Evolutionary conservation across 2,113 vertebrate genomes (phyloP).

Genomic region (Ctenodactylus gundi): DNA sequence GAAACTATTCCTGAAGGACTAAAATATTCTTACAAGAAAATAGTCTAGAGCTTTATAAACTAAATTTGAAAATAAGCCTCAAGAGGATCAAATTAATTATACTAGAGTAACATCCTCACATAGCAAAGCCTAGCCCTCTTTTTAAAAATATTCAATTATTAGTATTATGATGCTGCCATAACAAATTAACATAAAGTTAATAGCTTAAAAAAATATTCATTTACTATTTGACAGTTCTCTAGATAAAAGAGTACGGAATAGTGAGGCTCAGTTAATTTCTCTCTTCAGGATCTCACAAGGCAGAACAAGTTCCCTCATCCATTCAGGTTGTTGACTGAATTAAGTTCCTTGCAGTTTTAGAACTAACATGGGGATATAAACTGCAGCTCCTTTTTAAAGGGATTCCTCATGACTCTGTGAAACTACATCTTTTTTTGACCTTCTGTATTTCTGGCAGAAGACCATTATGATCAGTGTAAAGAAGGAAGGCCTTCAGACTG

Average conservation of each 20-base stretch:
- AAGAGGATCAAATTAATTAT: background rate
- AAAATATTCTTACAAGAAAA: background rate
- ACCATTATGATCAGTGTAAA: no score
- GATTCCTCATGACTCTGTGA: no score
- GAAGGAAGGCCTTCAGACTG: no score
- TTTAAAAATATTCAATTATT: background rate
- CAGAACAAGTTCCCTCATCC: background rate
- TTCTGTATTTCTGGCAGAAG: no score
- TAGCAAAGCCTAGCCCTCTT: background rate
- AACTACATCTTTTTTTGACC: no score
- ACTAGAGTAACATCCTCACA: background rate
- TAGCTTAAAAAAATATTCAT: background rate
- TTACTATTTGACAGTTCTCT: background rate
- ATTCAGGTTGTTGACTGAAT: background rate
- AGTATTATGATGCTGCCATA: background rate
- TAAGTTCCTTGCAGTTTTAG: background rate
- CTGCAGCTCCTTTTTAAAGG: no score
- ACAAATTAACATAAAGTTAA: background rate
- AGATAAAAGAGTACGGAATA: background rate
- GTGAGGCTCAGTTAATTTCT: background rate
- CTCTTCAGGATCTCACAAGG: background rate
- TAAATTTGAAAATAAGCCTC: background rate
- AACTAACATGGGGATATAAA: no score
- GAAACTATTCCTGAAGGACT: background rate
- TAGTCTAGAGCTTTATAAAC: background rate